Percentiles rank a stretch among this genome's conserved stretches.
phyloP scores from a whole-genome alignment of 2,888 invertebrate species.

The Acanthococcus lagerstroemiae region DNA sequence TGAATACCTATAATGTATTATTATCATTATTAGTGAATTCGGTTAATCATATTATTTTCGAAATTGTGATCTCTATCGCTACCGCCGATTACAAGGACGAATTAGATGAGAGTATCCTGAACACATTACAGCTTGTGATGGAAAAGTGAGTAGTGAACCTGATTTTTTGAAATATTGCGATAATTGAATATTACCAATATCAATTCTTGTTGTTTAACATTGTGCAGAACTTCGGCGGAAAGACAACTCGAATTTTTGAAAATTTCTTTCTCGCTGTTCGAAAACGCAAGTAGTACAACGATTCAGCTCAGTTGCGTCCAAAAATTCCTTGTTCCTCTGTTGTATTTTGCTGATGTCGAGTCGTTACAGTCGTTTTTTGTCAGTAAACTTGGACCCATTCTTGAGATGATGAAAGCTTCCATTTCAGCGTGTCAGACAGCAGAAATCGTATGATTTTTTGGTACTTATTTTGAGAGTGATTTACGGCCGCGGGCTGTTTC shows the following conservation, averaged over 20 bases:
- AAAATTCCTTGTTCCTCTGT: slow-evolving; percentile 1
- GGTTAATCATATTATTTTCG: neutral
- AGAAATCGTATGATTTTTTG: neutral
- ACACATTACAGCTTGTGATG: neutral
- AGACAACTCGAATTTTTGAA: neutral
- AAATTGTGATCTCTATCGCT: neutral
- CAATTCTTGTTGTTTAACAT: too few species aligned
- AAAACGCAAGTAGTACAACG: neutral
- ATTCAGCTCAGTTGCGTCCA: neutral
- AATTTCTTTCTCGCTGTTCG: neutral
- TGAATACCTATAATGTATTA: neutral
- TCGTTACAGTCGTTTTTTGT: neutral
- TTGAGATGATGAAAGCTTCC: too few species aligned
- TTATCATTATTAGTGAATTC: neutral
- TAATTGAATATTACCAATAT: too few species aligned
- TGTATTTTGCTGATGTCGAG: neutral
- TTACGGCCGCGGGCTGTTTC: neutral
- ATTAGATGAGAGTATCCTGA: neutral
- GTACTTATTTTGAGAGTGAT: neutral
- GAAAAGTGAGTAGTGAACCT: neutral
- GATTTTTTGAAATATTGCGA: too few species aligned
- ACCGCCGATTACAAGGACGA: neutral
- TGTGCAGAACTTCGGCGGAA: neutral
- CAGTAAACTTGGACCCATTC: too few species aligned
- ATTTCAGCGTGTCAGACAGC: too few species aligned